Evolutionary conservation across 2,797 vertebrate species (phyloP), one percentile per base, ranked within the genome.

Genomic region (Antrozous pallidus): DNA sequence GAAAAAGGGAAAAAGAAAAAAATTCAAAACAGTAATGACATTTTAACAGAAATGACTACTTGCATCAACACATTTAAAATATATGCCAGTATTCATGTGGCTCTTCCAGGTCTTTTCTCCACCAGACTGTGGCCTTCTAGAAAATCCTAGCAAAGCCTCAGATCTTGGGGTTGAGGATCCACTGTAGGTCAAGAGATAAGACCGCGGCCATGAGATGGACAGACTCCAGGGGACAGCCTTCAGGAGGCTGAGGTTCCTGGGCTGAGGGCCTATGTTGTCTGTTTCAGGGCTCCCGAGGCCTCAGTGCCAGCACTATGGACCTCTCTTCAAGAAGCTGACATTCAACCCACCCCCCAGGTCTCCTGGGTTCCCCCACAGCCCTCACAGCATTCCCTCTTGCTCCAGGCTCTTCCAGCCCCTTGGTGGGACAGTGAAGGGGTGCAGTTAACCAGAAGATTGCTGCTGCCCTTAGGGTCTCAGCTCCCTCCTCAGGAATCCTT

Each of bases 221-320:
- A 80, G 33, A 71, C 20, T 49, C 56, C 24, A 58, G 69, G 67
- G 40, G 31, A 81, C 33, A 56, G 77, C 65, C 33, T 88, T 83
- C 26, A 36, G 80, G 74, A 86, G 45, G 24, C 16, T n/a, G 49
- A 75, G 75, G 67, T 45, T 31, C 33, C 3, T 26, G 77, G n/a
- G 61, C n/a, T 91, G 67, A 96, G 40, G 61, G 38, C n/a, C 7
- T 85, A 58, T 88, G 24, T 58, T 81, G 28, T 95, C 42, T 95
- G 51, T 98, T 93, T 70, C 96, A 99, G 99, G 98, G 95, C 79
- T 98, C 97, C 33, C 98, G 98, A 81, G 98, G 96, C 90, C 97
- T 97, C 98, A 99, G 99, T 96, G 99, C 99, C 98, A 99, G 99
- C 98, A 99, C 98, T 16, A 98, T 98, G 97, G 98, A 99, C 91